These are phyloP conservation scores for Typhlichthys subterraneus DNA, from an alignment of 2,797 vertebrate genomes.

Conservation along the genomic window DNA sequence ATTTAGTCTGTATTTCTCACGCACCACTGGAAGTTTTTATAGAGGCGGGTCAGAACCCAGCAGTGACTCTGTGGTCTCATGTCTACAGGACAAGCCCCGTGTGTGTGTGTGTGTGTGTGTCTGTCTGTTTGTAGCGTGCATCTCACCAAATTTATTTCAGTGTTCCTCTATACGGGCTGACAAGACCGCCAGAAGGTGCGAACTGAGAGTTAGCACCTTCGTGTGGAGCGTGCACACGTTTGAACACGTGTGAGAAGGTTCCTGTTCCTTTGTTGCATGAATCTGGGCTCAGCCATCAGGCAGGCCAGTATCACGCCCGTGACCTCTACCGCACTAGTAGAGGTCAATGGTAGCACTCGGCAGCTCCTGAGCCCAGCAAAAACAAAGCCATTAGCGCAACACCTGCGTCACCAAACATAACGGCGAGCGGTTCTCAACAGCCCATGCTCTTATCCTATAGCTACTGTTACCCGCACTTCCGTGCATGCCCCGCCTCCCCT, in stretches of 20 bases:
- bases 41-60: constrained; percentile 47
- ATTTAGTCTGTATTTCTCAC: constrained; percentile 68
- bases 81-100: neutral
- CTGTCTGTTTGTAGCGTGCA: constrained; percentile 11
- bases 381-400: constrained; percentile 48
- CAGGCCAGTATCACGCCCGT: constrained; percentile 36
- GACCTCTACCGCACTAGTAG: constrained; percentile 41
- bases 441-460: constrained; percentile 40
- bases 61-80: constrained; percentile 14
- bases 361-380: constrained; percentile 32
- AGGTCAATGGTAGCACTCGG: constrained; percentile 2
- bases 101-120: neutral
- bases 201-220: neutral
- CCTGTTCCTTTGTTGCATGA: constrained; percentile 47
- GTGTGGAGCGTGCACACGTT: constrained; percentile 1
- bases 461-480: constrained; percentile 47
- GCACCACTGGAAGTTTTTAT: constrained; percentile 38
- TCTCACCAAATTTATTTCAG: constrained; percentile 26
- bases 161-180: constrained; percentile 24
- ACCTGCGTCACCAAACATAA: constrained; percentile 49
- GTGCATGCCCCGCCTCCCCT: constrained; percentile 16
- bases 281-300: constrained; percentile 33
- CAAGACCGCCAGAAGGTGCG: constrained; percentile 27
- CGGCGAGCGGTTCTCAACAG: constrained; percentile 64
- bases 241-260: constrained; percentile 45